These are phyloP conservation scores for Amaurobius ferox DNA, from an alignment of 2,888 invertebrate genomes.

Conservation along the genomic window DNA sequence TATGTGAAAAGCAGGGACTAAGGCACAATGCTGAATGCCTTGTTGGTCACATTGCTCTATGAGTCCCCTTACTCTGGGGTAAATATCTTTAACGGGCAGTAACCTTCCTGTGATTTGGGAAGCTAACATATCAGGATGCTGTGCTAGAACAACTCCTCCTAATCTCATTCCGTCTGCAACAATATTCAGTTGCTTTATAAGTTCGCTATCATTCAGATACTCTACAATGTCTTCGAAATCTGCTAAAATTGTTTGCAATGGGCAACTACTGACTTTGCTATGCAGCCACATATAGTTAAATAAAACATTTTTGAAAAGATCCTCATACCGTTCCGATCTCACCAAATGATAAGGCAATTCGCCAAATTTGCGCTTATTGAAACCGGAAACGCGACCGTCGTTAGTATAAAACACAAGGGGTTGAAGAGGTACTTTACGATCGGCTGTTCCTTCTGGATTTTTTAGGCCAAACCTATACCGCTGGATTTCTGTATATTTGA, in stretches of 20 bases:
- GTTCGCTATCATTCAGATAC: constrained; percentile 89
- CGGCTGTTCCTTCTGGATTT: constrained; percentile 78
- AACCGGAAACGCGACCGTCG: constrained; percentile 91
- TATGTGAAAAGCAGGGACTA: constrained; percentile 95
- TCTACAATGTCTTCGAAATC: constrained; percentile 93
- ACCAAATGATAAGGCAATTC: constrained; percentile 97
- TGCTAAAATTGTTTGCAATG: constrained; percentile 93
- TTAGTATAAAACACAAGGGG: constrained; percentile 93
- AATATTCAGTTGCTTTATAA: constrained; percentile 89
- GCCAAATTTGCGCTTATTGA: constrained; percentile 96
- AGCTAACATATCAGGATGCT: constrained; percentile 96
- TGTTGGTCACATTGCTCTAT: constrained; percentile 93
- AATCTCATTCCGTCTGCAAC: constrained; percentile 95
- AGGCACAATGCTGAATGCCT: constrained; percentile 91
- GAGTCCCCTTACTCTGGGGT: constrained; percentile 88
- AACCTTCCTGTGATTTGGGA: constrained; percentile 95
- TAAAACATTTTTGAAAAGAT: constrained; percentile 92
- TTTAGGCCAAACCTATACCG: constrained; percentile 78
- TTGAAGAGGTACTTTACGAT: constrained; percentile 94
- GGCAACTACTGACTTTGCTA: constrained; percentile 95
- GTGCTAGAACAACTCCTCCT: constrained; percentile 93
- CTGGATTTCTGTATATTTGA: constrained; percentile 97
- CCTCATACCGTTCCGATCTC: constrained; percentile 91
- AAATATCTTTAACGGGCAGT: constrained; percentile 88
- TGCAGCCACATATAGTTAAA: constrained; percentile 99